A percentile compares a stretch with the other conserved stretches of the same genome.
These are phyloP conservation scores for Drosophila nr. perissopoda DNA, from an alignment of 2,888 invertebrate species.

Conservation along the genomic window DNA sequence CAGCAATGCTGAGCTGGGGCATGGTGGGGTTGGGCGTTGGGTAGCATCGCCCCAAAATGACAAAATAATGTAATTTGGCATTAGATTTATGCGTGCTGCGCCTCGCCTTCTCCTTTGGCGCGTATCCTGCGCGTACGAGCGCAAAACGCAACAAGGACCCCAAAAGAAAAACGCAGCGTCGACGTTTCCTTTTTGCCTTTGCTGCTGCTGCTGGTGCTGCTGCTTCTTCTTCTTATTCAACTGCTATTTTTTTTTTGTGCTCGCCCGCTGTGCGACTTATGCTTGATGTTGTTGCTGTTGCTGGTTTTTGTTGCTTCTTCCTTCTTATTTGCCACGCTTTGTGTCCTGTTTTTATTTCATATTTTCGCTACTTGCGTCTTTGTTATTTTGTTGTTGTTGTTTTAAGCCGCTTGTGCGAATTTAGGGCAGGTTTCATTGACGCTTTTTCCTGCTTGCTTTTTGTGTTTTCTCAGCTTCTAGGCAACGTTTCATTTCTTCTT, in stretches of 20 bases:
- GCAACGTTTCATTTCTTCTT: conserved; percentile 29
- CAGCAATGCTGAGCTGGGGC: conserved; percentile 6
- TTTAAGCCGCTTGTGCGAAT: conserved; percentile 77
- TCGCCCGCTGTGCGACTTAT: conserved; percentile 35
- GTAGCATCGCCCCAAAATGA: conserved; percentile 61
- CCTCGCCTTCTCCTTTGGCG: conserved; percentile 46
- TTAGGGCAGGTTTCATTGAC: conserved; percentile 75
- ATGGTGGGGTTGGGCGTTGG: neutral
- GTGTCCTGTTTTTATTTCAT: conserved; percentile 46
- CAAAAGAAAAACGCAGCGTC: conserved; percentile 69
- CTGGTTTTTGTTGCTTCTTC: conserved; percentile 15
- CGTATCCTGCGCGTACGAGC: conserved; percentile 28
- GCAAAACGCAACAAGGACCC: conserved; percentile 38
- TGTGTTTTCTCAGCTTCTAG: conserved; percentile 38
- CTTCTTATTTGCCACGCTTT: conserved; percentile 46
- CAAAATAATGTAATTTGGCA: conserved; percentile 78
- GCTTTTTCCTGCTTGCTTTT: conserved; percentile 30
- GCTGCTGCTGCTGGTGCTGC: conserved; percentile 1
- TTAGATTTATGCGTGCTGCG: conserved; percentile 76
- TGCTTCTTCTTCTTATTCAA: neutral
- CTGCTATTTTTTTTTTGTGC: neutral
- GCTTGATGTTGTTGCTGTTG: conserved; percentile 39
- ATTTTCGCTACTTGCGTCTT: conserved; percentile 31
- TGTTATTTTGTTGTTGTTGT: conserved; percentile 38
- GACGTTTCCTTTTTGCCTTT: conserved; percentile 51